Percentiles rank a stretch among this genome's conserved stretches.
These are phyloP conservation scores for Drosophila asahinai DNA, from an alignment of 1,140 invertebrate species.

Conservation along the genomic window DNA sequence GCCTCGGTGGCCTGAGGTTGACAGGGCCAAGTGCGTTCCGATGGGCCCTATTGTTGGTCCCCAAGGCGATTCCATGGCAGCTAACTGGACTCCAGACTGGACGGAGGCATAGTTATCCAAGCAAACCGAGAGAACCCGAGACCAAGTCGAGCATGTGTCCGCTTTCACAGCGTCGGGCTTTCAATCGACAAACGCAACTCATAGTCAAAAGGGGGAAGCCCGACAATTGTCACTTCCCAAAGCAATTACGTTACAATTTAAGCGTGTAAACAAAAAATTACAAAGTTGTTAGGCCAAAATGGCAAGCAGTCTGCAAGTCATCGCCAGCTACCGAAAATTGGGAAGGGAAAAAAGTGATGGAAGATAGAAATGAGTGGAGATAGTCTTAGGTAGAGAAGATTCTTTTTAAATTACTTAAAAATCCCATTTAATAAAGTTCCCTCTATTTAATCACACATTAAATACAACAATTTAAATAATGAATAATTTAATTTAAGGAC, in stretches of 20 bases:
- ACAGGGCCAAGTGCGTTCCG: conserved; percentile 65
- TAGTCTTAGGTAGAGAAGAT: neutral
- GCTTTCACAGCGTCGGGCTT: conserved; percentile 70
- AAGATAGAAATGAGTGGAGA: neutral
- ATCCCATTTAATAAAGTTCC: too few relatives aligned
- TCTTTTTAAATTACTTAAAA: too few relatives aligned
- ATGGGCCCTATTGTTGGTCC: conserved; percentile 44
- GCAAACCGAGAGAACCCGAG: conserved; percentile 19
- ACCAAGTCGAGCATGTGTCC: conserved; percentile 69
- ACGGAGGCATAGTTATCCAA: conserved; percentile 9
- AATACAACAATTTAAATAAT: neutral
- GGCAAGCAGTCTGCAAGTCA: conserved; percentile 74
- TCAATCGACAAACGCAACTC: conserved; percentile 56
- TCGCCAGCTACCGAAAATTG: conserved; percentile 44
- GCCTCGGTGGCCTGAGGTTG: conserved; percentile 51
- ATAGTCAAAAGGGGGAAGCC: conserved; percentile 33
- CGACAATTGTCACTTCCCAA: conserved; percentile 78
- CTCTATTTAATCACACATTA: neutral
- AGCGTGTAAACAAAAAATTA: conserved; percentile 84
- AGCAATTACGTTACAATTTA: conserved; percentile 82
- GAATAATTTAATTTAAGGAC: neutral
- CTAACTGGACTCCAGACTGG: conserved; percentile 2
- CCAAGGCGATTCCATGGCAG: conserved; percentile 39
- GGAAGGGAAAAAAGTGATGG: neutral
- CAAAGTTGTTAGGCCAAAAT: conserved; percentile 80